Percentiles rank a stretch among this genome's conserved stretches.
These are phyloP conservation scores for Drosophila funebris DNA, from an alignment of 1,140 invertebrate species.

Conservation along the genomic window DNA sequence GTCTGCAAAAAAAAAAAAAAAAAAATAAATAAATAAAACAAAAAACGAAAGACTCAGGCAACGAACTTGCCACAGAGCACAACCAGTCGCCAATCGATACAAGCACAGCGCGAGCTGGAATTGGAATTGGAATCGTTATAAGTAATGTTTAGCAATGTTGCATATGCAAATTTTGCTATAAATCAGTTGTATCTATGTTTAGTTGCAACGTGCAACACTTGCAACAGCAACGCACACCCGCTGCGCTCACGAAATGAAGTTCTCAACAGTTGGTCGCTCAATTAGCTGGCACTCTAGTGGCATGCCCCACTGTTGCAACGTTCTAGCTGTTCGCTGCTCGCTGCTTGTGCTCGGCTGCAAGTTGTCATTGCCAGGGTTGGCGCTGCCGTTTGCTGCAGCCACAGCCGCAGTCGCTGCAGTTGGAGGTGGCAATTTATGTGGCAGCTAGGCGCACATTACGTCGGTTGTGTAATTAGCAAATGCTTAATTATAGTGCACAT, in stretches of 20 bases:
- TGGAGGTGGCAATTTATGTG: slow-evolving; percentile 56
- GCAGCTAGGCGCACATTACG: slow-evolving; percentile 50
- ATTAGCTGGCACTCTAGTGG: slow-evolving; percentile 52
- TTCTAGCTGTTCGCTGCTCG: not conserved
- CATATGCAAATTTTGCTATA: slow-evolving; percentile 79
- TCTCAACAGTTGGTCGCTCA: slow-evolving; percentile 64
- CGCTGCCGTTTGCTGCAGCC: too few species aligned
- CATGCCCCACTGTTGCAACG: not conserved
- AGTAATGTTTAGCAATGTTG: slow-evolving; percentile 29
- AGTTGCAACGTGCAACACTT: not conserved
- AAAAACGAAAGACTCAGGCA: slow-evolving; percentile 80
- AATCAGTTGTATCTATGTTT: slow-evolving; percentile 63
- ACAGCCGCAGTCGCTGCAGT: not conserved
- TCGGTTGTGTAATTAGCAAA: slow-evolving; percentile 69
- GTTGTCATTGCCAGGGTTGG: slow-evolving; percentile 42
- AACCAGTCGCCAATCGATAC: slow-evolving; percentile 16
- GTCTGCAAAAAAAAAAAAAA: too few species aligned
- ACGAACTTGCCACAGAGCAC: slow-evolving; percentile 58
- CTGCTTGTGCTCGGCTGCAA: not conserved
- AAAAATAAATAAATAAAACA: too few species aligned
- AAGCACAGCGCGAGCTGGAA: not conserved
- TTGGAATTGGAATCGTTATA: slow-evolving; percentile 1
- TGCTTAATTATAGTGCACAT: slow-evolving; percentile 76
- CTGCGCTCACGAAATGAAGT: slow-evolving; percentile 72
- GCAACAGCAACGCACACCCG: slow-evolving; percentile 26